phyloP scores from a whole-genome alignment of 2,113 vertebrate genomes.

The Malurus cyaneus region DNA sequence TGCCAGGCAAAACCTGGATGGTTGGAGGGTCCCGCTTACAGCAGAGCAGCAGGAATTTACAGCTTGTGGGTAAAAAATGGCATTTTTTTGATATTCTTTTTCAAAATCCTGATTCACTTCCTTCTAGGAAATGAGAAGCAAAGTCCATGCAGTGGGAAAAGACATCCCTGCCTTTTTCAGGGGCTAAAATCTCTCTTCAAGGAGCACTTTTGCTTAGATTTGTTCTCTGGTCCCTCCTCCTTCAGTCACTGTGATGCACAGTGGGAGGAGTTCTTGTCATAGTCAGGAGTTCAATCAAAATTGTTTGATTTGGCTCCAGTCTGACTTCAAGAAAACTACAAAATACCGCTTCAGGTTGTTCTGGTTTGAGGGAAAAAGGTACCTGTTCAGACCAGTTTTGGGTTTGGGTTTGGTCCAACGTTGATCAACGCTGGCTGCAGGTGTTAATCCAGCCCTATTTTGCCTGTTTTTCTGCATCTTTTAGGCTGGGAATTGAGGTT shows the following conservation, averaged over 20 bases:
- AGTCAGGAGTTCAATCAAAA: background rate
- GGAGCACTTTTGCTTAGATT: background rate
- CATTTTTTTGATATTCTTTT: background rate
- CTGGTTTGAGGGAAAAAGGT: conserved; percentile 30
- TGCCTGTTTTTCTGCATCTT: background rate
- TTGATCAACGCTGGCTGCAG: background rate
- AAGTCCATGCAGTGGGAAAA: background rate
- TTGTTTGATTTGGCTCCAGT: conserved; percentile 25
- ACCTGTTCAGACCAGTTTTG: conserved; percentile 33
- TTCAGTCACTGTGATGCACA: background rate
- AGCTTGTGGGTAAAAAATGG: background rate
- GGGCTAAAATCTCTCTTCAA: background rate
- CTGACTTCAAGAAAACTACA: conserved; percentile 13
- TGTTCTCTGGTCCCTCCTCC: background rate
- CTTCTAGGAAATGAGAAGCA: background rate
- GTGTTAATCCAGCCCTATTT: background rate
- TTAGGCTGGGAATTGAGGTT: background rate
- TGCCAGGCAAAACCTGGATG: background rate
- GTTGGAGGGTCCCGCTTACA: background rate
- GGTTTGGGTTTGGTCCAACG: background rate
- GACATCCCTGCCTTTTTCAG: background rate
- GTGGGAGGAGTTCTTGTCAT: background rate
- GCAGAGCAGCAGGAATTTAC: background rate
- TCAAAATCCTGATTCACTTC: background rate
- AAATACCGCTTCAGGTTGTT: conserved; percentile 48